Conservation (phyloP, 2,888 invertebrate genomes). For the Augiades crinisus region DNA sequence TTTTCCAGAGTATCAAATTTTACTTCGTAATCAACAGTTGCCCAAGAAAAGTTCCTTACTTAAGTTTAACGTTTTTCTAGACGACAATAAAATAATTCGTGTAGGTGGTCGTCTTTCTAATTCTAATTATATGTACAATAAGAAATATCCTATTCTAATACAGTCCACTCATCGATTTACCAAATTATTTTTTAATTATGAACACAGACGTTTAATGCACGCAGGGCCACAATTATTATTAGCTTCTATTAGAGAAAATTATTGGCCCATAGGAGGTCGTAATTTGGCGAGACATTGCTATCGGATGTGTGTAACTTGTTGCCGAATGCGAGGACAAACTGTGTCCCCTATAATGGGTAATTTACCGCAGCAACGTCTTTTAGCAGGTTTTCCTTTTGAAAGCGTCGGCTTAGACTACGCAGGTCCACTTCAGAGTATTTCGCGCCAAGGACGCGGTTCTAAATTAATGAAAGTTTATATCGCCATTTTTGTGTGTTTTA, state of each 20-base stretch:
- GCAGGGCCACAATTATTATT: not conserved
- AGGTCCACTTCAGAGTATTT: slow-evolving; percentile 3
- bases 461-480: not conserved
- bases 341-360: slow-evolving; percentile 15
- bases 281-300: not conserved
- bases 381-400: not conserved
- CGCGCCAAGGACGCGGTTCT: not conserved
- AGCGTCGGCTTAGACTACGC: slow-evolving; percentile 4
- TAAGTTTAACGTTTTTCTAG: slow-evolving; percentile 34
- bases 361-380: not conserved
- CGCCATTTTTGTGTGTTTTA: not conserved
- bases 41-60: slow-evolving; percentile 25
- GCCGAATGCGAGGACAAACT: not conserved
- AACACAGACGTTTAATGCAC: slow-evolving; percentile 22
- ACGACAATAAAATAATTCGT: slow-evolving; percentile 31
- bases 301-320: not conserved
- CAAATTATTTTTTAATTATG: slow-evolving; percentile 25
- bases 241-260: not conserved
- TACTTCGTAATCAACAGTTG: slow-evolving; percentile 24
- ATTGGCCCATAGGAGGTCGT: not conserved
- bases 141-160: slow-evolving; percentile 37
- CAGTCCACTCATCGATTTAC: slow-evolving; percentile 36
- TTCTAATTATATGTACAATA: slow-evolving; percentile 29
- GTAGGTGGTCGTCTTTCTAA: slow-evolving; percentile 39
- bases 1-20: slow-evolving; percentile 32